Evolutionary conservation across 2,113 vertebrate species (phyloP).

Genomic region (Manacus vitellinus): DNA sequence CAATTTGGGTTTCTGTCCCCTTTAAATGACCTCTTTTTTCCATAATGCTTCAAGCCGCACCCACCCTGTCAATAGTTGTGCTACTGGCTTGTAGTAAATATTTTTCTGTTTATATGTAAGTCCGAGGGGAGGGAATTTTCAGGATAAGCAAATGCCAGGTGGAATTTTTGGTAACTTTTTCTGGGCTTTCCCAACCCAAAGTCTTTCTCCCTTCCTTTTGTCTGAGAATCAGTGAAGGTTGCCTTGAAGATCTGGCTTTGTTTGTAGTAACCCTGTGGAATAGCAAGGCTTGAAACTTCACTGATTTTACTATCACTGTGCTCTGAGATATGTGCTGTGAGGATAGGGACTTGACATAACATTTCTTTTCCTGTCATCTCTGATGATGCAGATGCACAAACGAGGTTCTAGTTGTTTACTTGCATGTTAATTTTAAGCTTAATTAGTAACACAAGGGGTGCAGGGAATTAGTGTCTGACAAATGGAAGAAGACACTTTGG

Average conservation of each 20-base stretch:
- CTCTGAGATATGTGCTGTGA: neutral
- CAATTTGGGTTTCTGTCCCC: neutral
- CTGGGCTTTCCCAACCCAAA: neutral
- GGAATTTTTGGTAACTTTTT: neutral
- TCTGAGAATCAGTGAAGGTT: neutral
- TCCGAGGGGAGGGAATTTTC: neutral
- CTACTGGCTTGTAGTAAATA: neutral
- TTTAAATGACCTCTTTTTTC: neutral
- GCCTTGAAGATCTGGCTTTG: neutral
- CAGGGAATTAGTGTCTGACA: constrained; percentile 50
- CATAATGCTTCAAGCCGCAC: neutral
- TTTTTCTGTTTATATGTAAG: neutral
- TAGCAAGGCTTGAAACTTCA: neutral
- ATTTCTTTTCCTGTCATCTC: constrained; percentile 49
- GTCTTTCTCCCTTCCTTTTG: neutral
- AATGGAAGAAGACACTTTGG: constrained; percentile 29
- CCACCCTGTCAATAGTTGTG: neutral
- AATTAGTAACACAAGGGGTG: constrained; percentile 56
- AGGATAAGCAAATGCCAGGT: neutral
- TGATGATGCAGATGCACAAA: constrained; percentile 44
- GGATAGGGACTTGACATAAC: constrained; percentile 36
- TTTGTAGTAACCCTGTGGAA: constrained; percentile 4
- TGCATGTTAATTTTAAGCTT: constrained; percentile 58
- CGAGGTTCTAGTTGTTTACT: constrained; percentile 41
- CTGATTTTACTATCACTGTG: neutral